Evolutionary conservation across 2,797 vertebrate species (phyloP), one percentile per base, ranked within the genome.

Genomic region (Sebastiscus albofasciatus): DNA sequence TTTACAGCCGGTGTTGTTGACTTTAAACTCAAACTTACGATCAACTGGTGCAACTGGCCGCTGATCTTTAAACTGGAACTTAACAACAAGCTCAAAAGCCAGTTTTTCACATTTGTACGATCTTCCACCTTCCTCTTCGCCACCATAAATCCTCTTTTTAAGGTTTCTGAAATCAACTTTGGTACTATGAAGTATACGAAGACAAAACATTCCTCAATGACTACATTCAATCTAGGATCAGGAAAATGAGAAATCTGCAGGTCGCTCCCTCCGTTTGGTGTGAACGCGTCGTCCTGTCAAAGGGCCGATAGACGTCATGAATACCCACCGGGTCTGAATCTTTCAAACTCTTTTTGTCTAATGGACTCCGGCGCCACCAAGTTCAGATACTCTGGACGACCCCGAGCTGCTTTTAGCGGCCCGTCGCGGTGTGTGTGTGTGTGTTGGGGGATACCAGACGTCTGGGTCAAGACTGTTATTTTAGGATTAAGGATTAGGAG

Each of bases 161-260:
- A 22, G 22, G 4, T 29, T 61, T 22, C 9, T 39, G 4, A 77
- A 87, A 87, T 77, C 2, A 84, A 79, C 87, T 92, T 92, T 90
- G 90, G 87, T 89, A 6, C 42, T 2, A 68, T 36, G 62, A 87
- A 76, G 36, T 39, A 72, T 27, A 29, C 26, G 76, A 71, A 80
- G 11, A 82, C 18, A 27, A 67, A 76, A 90, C 90, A 86, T 89
- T 89, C 90, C 68, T 81, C 49, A 26, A 24, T 49, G 72, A 90
- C 77, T 77, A 89, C 90, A 91, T 93, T 91, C 89, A 86, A 20
- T 39, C 22, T 0, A 31, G 26, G 26, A 11, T 36, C 26, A 58
- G 61, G 29, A 64, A 65, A 24, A 73, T n/a, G 12, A 54, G 24
- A 3, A n/a, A 12, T 68, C 52, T 69, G 60, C 13, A 49, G 11